These are phyloP conservation scores for Drosophila equinoxialis DNA, from an alignment of 1,140 invertebrate genomes.

Conservation along the genomic window DNA sequence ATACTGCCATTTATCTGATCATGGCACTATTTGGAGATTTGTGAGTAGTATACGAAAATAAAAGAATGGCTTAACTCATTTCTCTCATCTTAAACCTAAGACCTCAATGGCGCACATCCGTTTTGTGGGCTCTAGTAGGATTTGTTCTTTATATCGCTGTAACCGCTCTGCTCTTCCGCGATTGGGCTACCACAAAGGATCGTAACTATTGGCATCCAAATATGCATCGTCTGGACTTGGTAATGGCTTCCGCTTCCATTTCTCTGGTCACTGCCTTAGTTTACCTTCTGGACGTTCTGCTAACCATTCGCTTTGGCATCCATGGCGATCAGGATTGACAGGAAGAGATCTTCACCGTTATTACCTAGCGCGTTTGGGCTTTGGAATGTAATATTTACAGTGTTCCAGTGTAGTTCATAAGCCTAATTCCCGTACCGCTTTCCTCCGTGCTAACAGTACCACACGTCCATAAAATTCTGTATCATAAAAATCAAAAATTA, in stretches of 20 bases:
- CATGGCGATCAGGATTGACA: slow-evolving; percentile 77
- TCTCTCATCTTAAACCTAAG: slow-evolving; percentile 28
- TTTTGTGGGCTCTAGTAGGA: slow-evolving; percentile 68
- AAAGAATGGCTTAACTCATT: not conserved
- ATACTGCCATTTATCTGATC: slow-evolving; percentile 76
- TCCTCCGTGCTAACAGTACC: slow-evolving; percentile 51
- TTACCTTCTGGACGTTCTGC: slow-evolving; percentile 71
- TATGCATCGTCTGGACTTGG: slow-evolving; percentile 80
- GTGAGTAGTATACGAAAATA: slow-evolving; percentile 44
- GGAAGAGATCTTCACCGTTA: slow-evolving; percentile 32
- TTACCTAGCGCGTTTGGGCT: slow-evolving; percentile 21
- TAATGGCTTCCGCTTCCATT: slow-evolving; percentile 76
- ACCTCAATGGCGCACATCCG: slow-evolving; percentile 73
- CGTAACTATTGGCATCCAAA: slow-evolving; percentile 83
- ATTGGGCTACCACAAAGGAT: slow-evolving; percentile 81
- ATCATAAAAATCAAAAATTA: slow-evolving; percentile 39
- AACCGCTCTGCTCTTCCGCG: slow-evolving; percentile 70
- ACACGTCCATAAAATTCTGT: slow-evolving; percentile 35
- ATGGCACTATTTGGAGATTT: slow-evolving; percentile 78
- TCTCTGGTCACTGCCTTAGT: slow-evolving; percentile 69
- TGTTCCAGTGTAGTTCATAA: slow-evolving; percentile 53
- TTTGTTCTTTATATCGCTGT: slow-evolving; percentile 71
- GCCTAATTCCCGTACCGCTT: slow-evolving; percentile 32
- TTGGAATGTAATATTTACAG: slow-evolving; percentile 74
- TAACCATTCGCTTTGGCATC: slow-evolving; percentile 76